Evolutionary conservation across 2,888 invertebrate genomes (phyloP), one percentile per base, ranked within the genome.

Genomic region (Cheilosia soror): DNA sequence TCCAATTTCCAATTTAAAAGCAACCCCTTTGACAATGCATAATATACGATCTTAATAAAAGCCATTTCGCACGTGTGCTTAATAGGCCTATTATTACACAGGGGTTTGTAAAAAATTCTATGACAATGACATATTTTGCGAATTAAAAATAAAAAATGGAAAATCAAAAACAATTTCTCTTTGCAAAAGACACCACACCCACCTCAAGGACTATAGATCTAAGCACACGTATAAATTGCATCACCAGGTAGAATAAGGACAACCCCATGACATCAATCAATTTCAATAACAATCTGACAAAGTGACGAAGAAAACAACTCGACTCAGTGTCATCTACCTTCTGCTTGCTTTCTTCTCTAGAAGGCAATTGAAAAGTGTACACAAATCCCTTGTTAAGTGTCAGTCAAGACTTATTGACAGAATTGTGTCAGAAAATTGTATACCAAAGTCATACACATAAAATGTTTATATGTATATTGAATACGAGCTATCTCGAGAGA

Each of bases 231-330:
- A 13, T 49, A 66, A 53, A 51, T 53, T 11, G 15, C 15, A 47
- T 2, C 37, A 11, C 37, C 4, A 37, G 37, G 4, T 11, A 9
- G 37, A 11, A 37, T 37, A 9, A 0, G 37, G 3, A 11, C 37
- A 11, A 37, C 11, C 11, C 11, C 47, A 58, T 77, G 44, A 68
- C 68, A 60, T 77, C 68, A 68, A 77, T 77, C 60, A 77, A 68
- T 68, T 77, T 77, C 76, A 68, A 68, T 62, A 60, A 60, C 25
- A 68, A 77, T 77, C 60, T 68, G 76, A 77, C 68, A 77, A 51
- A 53, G 60, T 31, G 51, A 33, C 42, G 68, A 49, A 53, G 9
- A 55, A 29, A 9, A 37, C 37, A 29, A 44, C 42, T 44, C 42
- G 20, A 42, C 13, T 3, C 7, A 47, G 20, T 13, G 29, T 2